Base-by-base conservation (phyloP, 2,888 invertebrate species). In the Rhyacophila evoluta region DNA sequence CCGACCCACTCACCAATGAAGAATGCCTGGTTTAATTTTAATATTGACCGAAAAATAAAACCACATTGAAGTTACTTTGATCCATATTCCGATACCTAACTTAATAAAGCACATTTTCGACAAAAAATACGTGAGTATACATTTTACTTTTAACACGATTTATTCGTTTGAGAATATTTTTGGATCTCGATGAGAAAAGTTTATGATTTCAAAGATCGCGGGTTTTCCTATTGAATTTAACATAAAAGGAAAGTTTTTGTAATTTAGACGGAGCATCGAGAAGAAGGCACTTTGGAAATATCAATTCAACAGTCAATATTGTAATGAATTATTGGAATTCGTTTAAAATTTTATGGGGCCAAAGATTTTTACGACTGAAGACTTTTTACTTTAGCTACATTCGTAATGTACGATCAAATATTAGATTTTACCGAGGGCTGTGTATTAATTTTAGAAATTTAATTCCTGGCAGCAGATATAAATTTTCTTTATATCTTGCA, bases 321-420 rank as follows among this genome's bases (percentile, higher is more conserved):
- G 25, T 55, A 55, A 55, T 55, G 55, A 55, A 55, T 19, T 55
- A 55, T 55, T 55, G 55, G 19, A 55, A 55, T 55, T 25, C 55
- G 55, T 55, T 55, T 55, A 55, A 55, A 55, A 19, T 55, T 55
- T 55, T 55, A 55, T 55, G 55, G 4, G 55, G 19, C 8, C 1
- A 55, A 55, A 55, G 55, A 55, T 55, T 55, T 33, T 55, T 55
- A 55, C 55, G 10, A 19, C 15, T 0, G 19, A 55, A 55, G 55
- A 8, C 8, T 55, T 55, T 55, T 1, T 15, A 6, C 15, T 15
- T 12, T 39, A 15, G 2, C 4, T 15, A 39, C 6, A n/a, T n/a
- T n/a, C n/a, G n/a, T n/a, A n/a, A n/a, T n/a, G n/a, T n/a, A n/a
- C n/a, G n/a, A n/a, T n/a, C n/a, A n/a, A n/a, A n/a, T n/a, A n/a